Conservation (phyloP, 2,888 invertebrate species). For the Helicoverpa assulta region DNA sequence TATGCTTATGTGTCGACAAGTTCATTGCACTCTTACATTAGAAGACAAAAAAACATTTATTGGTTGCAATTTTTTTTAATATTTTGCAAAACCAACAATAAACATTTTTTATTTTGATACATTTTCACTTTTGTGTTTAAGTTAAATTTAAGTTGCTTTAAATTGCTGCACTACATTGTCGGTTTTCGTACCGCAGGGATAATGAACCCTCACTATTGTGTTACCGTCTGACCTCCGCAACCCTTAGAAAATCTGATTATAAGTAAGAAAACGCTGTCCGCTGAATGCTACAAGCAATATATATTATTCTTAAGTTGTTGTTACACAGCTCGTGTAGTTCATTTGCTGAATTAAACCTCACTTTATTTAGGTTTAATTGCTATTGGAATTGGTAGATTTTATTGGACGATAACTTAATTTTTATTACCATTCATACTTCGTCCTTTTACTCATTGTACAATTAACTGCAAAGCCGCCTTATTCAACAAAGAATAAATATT, state of each 20-base stretch:
- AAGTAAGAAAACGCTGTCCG: conserved; percentile 33
- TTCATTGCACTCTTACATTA: conserved; percentile 19
- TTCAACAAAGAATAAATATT: not conserved
- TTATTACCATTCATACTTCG: not conserved
- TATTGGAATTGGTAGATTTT: not conserved
- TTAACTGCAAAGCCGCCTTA: not conserved
- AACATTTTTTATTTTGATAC: not conserved
- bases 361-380: not conserved
- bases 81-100: no score
- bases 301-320: conserved; percentile 16
- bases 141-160: conserved; percentile 3
- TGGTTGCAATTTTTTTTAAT: no score
- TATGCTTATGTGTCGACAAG: conserved; percentile 36
- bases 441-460: not conserved
- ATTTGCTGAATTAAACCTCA: not conserved
- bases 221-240: conserved; percentile 38
- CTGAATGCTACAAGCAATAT: conserved; percentile 25
- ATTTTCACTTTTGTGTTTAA: not conserved
- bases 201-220: conserved; percentile 49
- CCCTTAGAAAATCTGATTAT: conserved; percentile 22
- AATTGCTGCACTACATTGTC: conserved; percentile 25
- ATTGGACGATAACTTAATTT: not conserved
- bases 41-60: no score
- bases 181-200: conserved; percentile 40
- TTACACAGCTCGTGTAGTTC: not conserved